These are phyloP conservation scores for Anguilla pacifica DNA, from an alignment of 2,797 vertebrate genomes.

Conservation along the genomic window DNA sequence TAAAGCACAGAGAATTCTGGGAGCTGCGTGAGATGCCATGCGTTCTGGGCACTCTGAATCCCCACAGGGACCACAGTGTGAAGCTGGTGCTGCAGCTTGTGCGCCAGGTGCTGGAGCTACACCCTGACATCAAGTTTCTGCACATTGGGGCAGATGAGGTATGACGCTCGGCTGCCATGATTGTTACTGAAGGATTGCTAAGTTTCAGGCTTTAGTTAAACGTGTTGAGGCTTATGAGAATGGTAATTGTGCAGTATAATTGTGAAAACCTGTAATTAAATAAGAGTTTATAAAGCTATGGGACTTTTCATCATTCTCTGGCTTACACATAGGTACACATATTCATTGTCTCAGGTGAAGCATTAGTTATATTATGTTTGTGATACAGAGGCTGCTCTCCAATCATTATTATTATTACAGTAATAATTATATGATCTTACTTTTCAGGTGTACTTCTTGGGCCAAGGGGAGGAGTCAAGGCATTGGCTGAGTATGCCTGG, in stretches of 20 bases:
- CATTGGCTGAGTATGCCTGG: slow-evolving; percentile 74
- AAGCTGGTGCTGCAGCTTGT: slow-evolving; percentile 83
- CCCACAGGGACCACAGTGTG: slow-evolving; percentile 77
- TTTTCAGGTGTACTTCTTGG: slow-evolving; percentile 88
- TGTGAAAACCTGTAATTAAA: not conserved
- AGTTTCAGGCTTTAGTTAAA: not conserved
- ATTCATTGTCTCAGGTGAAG: not conserved
- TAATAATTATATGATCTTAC: not conserved
- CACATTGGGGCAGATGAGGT: slow-evolving; percentile 81
- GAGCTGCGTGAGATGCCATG: slow-evolving; percentile 80
- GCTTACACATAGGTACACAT: not conserved
- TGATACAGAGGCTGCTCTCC: not conserved
- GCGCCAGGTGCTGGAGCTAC: slow-evolving; percentile 84
- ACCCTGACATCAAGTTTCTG: slow-evolving; percentile 68
- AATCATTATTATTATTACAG: not conserved
- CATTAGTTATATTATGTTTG: not conserved
- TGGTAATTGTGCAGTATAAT: not conserved
- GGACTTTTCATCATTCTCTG: not conserved
- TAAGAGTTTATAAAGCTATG: not conserved
- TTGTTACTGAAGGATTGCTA: not conserved
- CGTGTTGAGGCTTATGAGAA: not conserved
- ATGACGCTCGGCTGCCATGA: not conserved
- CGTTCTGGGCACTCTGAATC: slow-evolving; percentile 89
- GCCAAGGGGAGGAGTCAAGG: slow-evolving; percentile 86
- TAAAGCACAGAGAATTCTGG: slow-evolving; percentile 82